phyloP scores from a whole-genome alignment of 2,797 vertebrate genomes.

The Jordanella pulchra region DNA sequence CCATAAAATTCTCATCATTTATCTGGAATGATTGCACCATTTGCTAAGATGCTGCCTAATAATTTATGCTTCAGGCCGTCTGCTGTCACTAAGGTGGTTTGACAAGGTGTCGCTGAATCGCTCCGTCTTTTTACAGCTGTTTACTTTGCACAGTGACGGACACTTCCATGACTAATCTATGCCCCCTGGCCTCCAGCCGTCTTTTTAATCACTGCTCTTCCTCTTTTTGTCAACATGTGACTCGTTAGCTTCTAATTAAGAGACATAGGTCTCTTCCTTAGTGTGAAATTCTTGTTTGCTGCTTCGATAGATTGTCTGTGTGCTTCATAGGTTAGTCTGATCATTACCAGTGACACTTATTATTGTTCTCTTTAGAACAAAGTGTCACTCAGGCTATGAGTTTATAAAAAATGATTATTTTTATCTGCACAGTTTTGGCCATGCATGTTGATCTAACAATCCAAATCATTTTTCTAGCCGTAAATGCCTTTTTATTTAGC shows the following conservation, averaged over 20 bases:
- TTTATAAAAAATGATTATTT: neutral
- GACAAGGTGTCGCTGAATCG: slow-evolving; percentile 3
- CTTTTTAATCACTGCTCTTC: slow-evolving; percentile 43
- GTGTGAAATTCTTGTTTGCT: slow-evolving; percentile 26
- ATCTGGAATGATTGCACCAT: slow-evolving; percentile 25
- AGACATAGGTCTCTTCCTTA: slow-evolving; percentile 16
- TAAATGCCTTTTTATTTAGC: neutral
- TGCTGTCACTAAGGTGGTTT: slow-evolving; percentile 30
- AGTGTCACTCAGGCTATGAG: neutral
- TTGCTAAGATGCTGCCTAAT: slow-evolving; percentile 31
- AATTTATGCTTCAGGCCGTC: slow-evolving; percentile 21
- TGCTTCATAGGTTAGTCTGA: neutral
- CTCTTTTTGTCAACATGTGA: slow-evolving; percentile 47
- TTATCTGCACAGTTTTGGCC: neutral
- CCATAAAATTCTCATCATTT: slow-evolving; percentile 13
- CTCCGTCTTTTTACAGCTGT: slow-evolving; percentile 10
- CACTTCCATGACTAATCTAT: slow-evolving; percentile 29
- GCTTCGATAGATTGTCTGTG: slow-evolving; percentile 15
- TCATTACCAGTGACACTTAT: neutral
- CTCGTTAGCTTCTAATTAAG: slow-evolving; percentile 42
- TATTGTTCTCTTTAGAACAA: neutral
- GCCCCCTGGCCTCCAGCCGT: slow-evolving; percentile 13
- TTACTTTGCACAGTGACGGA: slow-evolving; percentile 19
- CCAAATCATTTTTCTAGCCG: neutral
- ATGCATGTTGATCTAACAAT: neutral